phyloP scores from a whole-genome alignment of 2,113 vertebrate species.

The Podarcis raffonei region DNA sequence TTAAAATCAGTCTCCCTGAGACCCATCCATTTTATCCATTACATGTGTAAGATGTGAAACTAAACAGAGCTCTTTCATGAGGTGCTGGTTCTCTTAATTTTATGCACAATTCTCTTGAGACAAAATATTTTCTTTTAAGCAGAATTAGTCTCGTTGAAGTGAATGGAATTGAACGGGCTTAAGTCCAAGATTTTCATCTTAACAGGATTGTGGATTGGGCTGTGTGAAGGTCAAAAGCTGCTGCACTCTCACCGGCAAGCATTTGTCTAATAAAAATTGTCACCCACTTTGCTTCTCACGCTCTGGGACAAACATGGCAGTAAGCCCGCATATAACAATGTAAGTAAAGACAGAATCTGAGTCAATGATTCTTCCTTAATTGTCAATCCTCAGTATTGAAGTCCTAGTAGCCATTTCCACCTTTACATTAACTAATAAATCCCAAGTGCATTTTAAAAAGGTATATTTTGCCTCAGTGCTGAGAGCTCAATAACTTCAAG shows the following conservation, averaged over 20 bases:
- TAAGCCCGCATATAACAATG: not conserved
- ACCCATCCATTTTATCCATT: not conserved
- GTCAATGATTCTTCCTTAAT: constrained; percentile 18
- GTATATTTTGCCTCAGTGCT: not conserved
- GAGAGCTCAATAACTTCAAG: rapidly evolving
- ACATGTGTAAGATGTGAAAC: not conserved
- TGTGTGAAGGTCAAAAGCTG: constrained; percentile 12
- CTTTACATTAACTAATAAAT: constrained; percentile 6
- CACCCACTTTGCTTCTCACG: not conserved
- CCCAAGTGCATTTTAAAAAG: not conserved
- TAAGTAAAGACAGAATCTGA: not conserved
- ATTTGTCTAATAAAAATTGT: constrained; percentile 16
- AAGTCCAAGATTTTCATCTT: constrained; percentile 28
- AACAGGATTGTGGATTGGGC: constrained; percentile 9
- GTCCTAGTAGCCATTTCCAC: constrained; percentile 2
- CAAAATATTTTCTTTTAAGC: not conserved
- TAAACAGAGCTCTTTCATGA: not conserved
- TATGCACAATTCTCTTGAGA: not conserved
- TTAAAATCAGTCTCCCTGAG: not conserved
- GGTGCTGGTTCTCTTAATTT: not conserved
- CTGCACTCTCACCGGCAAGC: not conserved
- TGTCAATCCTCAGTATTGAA: not conserved
- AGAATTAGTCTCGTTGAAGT: constrained; percentile 17
- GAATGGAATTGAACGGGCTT: constrained; percentile 4
- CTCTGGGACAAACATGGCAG: constrained; percentile 8